phyloP scores from a whole-genome alignment of 1,140 invertebrate genomes.

The Chironomus tepperi region DNA sequence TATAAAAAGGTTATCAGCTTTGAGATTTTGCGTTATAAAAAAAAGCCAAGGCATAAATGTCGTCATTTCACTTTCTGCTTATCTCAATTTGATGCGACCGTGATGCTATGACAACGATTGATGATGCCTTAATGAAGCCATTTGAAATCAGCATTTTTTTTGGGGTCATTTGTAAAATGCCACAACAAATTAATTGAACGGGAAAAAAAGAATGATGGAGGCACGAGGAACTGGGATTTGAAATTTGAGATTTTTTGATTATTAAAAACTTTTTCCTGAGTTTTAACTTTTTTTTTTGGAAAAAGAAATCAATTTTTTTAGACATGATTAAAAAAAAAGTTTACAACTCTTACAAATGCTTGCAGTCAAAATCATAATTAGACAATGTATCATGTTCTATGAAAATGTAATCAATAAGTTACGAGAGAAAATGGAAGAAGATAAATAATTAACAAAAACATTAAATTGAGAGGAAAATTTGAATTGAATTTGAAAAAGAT shows the following conservation, averaged over 20 bases:
- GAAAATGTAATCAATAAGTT: too few species aligned
- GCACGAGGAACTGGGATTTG: neutral
- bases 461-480: too few species aligned
- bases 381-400: neutral
- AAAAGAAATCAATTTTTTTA: neutral
- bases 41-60: neutral
- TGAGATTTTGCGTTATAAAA: too few species aligned
- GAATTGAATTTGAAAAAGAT: too few species aligned
- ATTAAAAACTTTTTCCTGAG: neutral
- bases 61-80: neutral
- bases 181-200: neutral
- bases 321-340: neutral
- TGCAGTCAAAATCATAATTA: constrained; percentile 20
- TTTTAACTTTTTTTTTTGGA: too few species aligned
- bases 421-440: too few species aligned
- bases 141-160: neutral
- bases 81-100: neutral
- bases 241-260: constrained; percentile 9
- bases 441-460: too few species aligned
- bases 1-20: too few species aligned
- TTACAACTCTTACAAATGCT: neutral
- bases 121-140: constrained; percentile 12
- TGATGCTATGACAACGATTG: neutral
- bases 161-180: neutral
- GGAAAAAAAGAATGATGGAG: too few species aligned